These are phyloP conservation scores for Camelus dromedarius DNA, from an alignment of 2,113 vertebrate species.

Conservation along the genomic window DNA sequence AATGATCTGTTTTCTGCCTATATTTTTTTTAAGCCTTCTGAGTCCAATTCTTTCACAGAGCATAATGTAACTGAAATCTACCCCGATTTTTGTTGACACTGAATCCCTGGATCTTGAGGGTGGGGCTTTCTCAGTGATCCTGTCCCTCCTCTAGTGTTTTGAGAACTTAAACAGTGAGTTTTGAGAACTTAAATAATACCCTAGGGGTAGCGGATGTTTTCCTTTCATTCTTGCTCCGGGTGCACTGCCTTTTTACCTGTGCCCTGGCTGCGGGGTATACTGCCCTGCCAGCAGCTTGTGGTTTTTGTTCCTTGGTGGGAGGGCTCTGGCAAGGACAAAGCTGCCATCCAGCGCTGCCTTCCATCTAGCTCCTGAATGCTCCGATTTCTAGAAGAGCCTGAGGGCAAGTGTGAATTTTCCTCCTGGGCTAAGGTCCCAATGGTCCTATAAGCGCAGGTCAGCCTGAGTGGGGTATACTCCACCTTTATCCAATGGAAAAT, in stretches of 20 bases:
- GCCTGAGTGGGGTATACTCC: not conserved
- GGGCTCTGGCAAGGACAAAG: no score
- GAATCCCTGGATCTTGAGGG: not conserved
- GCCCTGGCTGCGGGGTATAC: no score
- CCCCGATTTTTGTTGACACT: not conserved
- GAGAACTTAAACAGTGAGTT: not conserved
- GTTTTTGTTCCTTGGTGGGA: not conserved
- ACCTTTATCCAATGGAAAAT: not conserved
- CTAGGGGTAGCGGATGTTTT: not conserved
- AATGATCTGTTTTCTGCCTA: not conserved
- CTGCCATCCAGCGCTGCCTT: not conserved
- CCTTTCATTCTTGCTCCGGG: not conserved
- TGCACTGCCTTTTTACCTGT: not conserved
- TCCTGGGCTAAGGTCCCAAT: not conserved
- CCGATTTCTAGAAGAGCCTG: not conserved
- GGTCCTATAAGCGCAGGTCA: no score
- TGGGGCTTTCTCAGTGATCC: not conserved
- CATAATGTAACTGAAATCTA: not conserved
- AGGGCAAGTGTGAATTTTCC: not conserved
- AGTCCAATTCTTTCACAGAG: not conserved
- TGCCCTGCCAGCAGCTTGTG: not conserved
- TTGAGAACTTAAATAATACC: not conserved
- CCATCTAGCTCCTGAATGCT: not conserved
- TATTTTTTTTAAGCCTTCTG: not conserved
- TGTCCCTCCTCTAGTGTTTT: not conserved